Evolutionary conservation across 2,888 invertebrate species (phyloP), one percentile per base, ranked within the genome.

Genomic region (Malthinus seriepunctatus): DNA sequence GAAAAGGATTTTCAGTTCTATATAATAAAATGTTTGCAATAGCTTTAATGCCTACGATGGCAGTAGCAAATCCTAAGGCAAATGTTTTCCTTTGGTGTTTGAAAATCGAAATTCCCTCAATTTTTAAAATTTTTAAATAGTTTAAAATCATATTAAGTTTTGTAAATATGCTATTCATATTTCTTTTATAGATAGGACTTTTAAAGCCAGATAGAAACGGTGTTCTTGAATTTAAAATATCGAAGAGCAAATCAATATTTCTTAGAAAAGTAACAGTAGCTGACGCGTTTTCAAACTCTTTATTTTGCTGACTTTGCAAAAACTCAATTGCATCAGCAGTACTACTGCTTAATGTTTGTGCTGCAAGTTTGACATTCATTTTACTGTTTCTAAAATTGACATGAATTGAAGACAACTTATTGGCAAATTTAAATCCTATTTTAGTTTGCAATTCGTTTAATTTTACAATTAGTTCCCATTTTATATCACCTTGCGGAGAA

Each of bases 1-100:
- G 48, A 10, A 14, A 10, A 7, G 63, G 60, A 39, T 53, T 33
- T 48, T 54, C 33, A 11, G 32, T 12, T 32, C 47, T 34, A 10
- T 12, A n/a, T 39, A 63, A 63, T 12, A 65, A 49, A 38, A 62
- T 60, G 7, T 37, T 42, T 2, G 58, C 60, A 35, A 66, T 50
- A 31, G 15, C 12, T 12, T 56, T 33, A 4, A 55, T 55, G 39
- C 60, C 65, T n/a, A 62, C 8, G 54, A 62, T 64, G 10, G 58
- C 62, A 12, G 59, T 8, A 8, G 65, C 57, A 42, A 66, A 67
- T 32, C 64, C 61, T 31, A 66, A 9, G 4, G 64, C 63, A 62
- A 68, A 67, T 32, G 67, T 66, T 59, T 66, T 66, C 8, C 62
- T 23, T 3, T 12, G 10, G 44, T 64, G 61, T 8, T 44, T 11